Base-by-base conservation (phyloP, 2,113 vertebrate genomes). In the Balaenoptera acutorostrata region DNA sequence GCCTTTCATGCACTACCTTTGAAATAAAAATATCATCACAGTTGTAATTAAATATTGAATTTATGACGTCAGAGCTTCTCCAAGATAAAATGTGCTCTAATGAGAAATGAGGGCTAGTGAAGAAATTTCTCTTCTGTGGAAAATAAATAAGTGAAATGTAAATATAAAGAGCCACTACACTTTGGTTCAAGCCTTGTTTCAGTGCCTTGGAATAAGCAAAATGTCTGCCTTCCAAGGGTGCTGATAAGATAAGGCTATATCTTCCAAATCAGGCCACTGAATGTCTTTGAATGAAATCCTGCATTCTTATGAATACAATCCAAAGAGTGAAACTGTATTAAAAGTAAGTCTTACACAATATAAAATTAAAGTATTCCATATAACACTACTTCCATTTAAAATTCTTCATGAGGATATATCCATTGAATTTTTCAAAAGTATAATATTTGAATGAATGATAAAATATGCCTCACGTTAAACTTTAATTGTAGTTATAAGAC, bases 201-300 rank as follows among this genome's bases (percentile, higher is more conserved):
- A 95, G 92, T 92, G 55, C 61, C 81, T 97, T 97, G 29, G 80
- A 97, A 98, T 93, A 97, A 93, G 68, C 41, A 93, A 88, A 90
- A 94, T 80, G 75, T 80, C 64, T 69, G 72, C 96, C 41, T 97
- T 98, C 78, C 78, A 97, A 97, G 84, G 84, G 8, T 9, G 80
- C 6, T 57, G 44, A 89, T 80, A 5, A 33, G 44, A 39, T 93
- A 49, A 33, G 33, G 57, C 14, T 3, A 0, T 12, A 94, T n/a
- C 84, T 84, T 97, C 80, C 95, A 96, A 96, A 96, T 94, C 27
- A n/a, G 61, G n/a, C n/a, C 93, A 83, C 80, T 90, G 71, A 97
- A 98, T 95, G 59, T 12, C 41, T 41, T 85, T 91, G 39, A 97
- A 87, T 95, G 81, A 96, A 98, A 98, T 91, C 88, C 18, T 90